phyloP scores from a whole-genome alignment of 2,888 invertebrate species.

The Drosophila vallismaia region DNA sequence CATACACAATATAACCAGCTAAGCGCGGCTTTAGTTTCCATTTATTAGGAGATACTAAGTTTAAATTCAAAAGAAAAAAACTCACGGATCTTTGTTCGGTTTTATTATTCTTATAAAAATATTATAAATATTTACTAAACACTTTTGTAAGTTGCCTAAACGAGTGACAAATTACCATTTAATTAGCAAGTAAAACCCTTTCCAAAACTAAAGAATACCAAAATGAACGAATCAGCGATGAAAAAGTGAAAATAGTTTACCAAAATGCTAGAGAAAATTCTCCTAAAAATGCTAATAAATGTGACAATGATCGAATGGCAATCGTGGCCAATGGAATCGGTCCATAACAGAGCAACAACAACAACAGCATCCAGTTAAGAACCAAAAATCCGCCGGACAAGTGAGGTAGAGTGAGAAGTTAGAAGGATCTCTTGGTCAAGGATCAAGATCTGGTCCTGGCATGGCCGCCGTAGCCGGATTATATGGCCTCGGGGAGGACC shows the following conservation, averaged over 20 bases:
- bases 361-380: conserved; percentile 8
- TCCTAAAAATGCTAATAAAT: conserved; percentile 20
- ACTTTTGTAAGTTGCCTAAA: too few species aligned
- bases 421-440: not conserved
- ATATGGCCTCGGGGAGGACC: conserved; percentile 91
- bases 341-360: conserved; percentile 16
- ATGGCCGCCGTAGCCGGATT: conserved; percentile 93
- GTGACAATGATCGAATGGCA: conserved; percentile 29
- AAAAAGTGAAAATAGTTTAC: not conserved
- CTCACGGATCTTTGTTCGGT: too few species aligned
- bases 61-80: too few species aligned
- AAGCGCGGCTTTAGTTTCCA: too few species aligned
- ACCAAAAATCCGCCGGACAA: not conserved
- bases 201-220: not conserved
- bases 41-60: too few species aligned
- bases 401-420: not conserved
- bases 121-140: not conserved
- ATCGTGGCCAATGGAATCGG: conserved; percentile 20
- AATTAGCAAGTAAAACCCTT: not conserved
- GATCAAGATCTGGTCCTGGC: conserved; percentile 11
- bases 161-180: not conserved
- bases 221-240: not conserved
- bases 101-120: not conserved
- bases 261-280: not conserved
- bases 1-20: too few species aligned